Percentiles rank a stretch among this genome's conserved stretches.
These are phyloP conservation scores for Leptodactylus fuscus DNA, from an alignment of 2,113 vertebrate species.

Conservation along the genomic window DNA sequence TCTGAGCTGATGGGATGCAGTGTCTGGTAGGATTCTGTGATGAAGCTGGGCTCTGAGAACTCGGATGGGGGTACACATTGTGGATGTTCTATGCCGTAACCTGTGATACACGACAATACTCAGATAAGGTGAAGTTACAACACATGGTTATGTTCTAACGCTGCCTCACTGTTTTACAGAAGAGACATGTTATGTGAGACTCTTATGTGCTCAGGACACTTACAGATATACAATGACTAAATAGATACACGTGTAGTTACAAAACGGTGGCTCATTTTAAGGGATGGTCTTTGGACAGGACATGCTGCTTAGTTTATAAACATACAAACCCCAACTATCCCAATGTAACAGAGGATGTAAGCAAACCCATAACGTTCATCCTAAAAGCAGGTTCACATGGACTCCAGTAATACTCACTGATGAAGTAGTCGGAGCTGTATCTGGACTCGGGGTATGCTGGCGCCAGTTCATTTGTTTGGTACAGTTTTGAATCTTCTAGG, in stretches of 20 bases:
- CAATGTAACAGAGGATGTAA: too few species aligned
- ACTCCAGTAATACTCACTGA: slow-evolving; percentile 87
- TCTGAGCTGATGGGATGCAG: slow-evolving; percentile 98
- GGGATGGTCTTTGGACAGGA: too few species aligned
- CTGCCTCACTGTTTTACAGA: too few species aligned
- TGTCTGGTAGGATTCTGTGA: slow-evolving; percentile 98
- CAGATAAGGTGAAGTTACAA: neutral
- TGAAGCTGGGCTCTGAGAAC: slow-evolving; percentile 98
- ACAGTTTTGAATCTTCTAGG: slow-evolving; percentile 92
- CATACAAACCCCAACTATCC: too few species aligned
- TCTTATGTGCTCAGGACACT: neutral
- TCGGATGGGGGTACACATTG: slow-evolving; percentile 98
- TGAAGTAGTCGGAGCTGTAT: slow-evolving; percentile 96
- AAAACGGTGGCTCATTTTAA: too few species aligned
- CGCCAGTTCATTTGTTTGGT: slow-evolving; percentile 85
- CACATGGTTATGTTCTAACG: neutral
- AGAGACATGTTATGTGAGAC: neutral
- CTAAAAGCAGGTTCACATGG: neutral
- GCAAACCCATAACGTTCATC: too few species aligned
- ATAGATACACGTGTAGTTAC: neutral
- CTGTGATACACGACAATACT: slow-evolving; percentile 61
- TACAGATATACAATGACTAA: neutral
- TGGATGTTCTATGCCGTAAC: slow-evolving; percentile 95
- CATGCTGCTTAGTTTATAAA: too few species aligned
- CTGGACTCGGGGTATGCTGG: slow-evolving; percentile 91